Evolutionary conservation across 2,888 invertebrate genomes (phyloP).

Genomic region (Stenchaetothrips biformis): DNA sequence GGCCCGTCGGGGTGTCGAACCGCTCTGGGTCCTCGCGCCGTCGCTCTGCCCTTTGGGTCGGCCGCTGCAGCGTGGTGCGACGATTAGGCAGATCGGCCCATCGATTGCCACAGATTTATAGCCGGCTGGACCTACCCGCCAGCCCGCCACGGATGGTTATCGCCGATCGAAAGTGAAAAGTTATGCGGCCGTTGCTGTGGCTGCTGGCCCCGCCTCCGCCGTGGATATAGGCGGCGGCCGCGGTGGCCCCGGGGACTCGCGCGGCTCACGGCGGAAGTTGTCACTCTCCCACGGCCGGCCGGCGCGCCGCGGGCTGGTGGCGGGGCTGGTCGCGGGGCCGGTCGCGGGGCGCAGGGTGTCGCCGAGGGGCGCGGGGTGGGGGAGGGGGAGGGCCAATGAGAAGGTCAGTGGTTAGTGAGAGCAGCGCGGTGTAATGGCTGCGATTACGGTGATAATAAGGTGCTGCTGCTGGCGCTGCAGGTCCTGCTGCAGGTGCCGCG

Average conservation of each 20-base stretch:
- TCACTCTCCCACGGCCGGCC: conserved; percentile 5
- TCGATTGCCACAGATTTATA: conserved; percentile 14
- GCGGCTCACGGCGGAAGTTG: conserved; percentile 14
- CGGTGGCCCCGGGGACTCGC: neutral
- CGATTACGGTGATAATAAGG: too few species aligned
- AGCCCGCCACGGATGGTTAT: neutral
- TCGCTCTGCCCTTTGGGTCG: neutral
- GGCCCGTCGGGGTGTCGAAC: neutral
- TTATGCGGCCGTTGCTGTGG: neutral
- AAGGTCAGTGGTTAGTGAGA: neutral
- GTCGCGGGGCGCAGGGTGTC: neutral
- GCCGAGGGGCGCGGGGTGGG: neutral
- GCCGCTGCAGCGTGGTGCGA: neutral
- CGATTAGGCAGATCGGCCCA: conserved; percentile 13
- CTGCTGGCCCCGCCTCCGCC: conserved; percentile 28
- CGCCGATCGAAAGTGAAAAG: conserved; percentile 21
- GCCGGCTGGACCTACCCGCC: neutral
- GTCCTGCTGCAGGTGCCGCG: too few species aligned
- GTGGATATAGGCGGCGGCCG: neutral
- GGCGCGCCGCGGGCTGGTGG: neutral
- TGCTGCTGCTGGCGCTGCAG: too few species aligned
- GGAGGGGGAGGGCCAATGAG: neutral
- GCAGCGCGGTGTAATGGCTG: neutral
- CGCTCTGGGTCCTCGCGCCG: neutral
- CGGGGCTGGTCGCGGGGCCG: neutral